Evolutionary conservation across 2,888 invertebrate genomes (phyloP).

Genomic region (Drosophila pegasa): DNA sequence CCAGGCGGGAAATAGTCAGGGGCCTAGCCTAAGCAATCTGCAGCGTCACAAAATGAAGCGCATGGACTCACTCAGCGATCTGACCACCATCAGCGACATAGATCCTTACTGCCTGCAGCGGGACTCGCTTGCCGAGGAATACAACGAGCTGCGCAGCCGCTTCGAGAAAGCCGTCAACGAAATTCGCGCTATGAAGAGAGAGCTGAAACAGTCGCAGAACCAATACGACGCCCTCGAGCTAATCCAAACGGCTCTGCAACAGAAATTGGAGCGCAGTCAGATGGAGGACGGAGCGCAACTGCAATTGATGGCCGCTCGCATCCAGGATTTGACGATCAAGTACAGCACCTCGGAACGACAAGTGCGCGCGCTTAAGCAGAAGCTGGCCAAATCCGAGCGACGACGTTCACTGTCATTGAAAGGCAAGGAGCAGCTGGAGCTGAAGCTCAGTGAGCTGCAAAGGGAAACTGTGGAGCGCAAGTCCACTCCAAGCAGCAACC

Average conservation of each 20-base stretch:
- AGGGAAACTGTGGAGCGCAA: slow-evolving; percentile 87
- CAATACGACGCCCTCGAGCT: slow-evolving; percentile 92
- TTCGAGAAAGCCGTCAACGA: slow-evolving; percentile 94
- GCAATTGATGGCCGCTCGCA: slow-evolving; percentile 92
- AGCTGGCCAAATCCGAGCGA: slow-evolving; percentile 91
- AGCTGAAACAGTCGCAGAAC: slow-evolving; percentile 91
- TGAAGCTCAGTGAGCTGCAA: slow-evolving; percentile 88
- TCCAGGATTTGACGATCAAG: slow-evolving; percentile 93
- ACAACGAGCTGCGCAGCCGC: slow-evolving; percentile 90
- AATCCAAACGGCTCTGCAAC: slow-evolving; percentile 90
- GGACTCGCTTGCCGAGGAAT: slow-evolving; percentile 92
- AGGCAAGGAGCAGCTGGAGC: slow-evolving; percentile 93
- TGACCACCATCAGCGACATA: slow-evolving; percentile 92
- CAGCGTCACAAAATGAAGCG: slow-evolving; percentile 86
- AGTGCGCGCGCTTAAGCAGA: slow-evolving; percentile 91
- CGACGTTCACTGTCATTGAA: slow-evolving; percentile 93
- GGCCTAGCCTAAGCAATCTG: slow-evolving; percentile 82
- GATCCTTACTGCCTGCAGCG: slow-evolving; percentile 91
- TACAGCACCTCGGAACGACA: slow-evolving; percentile 93
- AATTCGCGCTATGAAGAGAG: slow-evolving; percentile 92
- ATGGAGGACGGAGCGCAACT: slow-evolving; percentile 89
- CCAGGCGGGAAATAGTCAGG: slow-evolving; percentile 86
- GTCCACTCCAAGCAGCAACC: slow-evolving; percentile 88
- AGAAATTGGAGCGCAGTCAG: slow-evolving; percentile 89
- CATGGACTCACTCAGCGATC: slow-evolving; percentile 92